Base-by-base conservation (phyloP, 2,113 vertebrate species). In the Elachura formosa region DNA sequence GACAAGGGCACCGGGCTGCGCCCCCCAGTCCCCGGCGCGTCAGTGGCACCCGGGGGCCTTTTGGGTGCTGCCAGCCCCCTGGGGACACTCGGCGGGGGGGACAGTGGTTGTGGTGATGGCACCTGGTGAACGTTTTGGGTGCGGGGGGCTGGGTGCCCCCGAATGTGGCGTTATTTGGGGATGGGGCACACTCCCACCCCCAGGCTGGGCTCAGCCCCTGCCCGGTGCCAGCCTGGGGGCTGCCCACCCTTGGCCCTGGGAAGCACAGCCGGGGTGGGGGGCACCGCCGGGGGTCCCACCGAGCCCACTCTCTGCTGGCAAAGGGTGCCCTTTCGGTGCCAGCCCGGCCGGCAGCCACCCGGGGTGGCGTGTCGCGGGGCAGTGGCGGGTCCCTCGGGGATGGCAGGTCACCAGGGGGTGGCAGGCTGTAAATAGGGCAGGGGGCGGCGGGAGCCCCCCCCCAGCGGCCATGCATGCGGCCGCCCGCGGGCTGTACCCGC, bases 341-440 rank as follows among this genome's bases (percentile, higher is more conserved):
- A 40, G 10, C 67, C 46, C 80, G 25, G 84, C 84, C 11, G 23
- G 51, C 82, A 34, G 21, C 49, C 85, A 72, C 73, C 40, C 8
- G 45, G 56, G 77, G 54, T 56, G 76, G 45, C 23, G 38, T 68
- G 59, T 71, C 33, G 25, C 49, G 69, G 61, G 51, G 76, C 23
- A 38, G 31, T 11, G 63, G 71, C 10, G 5, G 83, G 29, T 31
- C 54, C 80, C 82, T 11, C 6, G 49, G 82, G 74, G 49, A 9
- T 46, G 56, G 56, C 79, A 6, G 78, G 55, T 71, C 79, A 46
- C 38, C 67, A 38, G 48, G 43, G 64, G 40, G 72, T 78, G 73
- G 61, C 89, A 90, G 63, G 92, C 94, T 92, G 94, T 95, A 96
- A 94, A 96, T 96, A 94, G 94, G 94, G 94, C 71, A 49, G 90